Conservation (phyloP, 1,140 invertebrate genomes). For the Drosophila oshimai region DNA sequence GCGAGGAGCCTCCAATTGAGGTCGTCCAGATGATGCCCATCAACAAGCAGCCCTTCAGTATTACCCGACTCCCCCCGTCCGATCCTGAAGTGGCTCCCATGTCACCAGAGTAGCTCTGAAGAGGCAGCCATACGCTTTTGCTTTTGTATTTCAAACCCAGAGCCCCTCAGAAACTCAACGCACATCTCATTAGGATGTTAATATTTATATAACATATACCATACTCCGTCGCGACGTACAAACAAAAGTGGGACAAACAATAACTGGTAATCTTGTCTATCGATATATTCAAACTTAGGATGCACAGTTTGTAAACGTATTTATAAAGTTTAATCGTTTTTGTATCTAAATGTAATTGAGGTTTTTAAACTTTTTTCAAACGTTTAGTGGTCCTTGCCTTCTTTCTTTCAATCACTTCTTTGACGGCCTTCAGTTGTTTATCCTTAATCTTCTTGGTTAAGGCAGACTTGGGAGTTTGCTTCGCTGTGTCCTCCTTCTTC, state of each 20-base stretch:
- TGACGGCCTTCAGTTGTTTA: constrained; percentile 69
- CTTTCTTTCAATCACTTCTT: constrained; percentile 66
- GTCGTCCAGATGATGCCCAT: constrained; percentile 81
- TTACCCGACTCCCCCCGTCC: constrained; percentile 53
- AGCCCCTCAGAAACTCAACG: constrained; percentile 41
- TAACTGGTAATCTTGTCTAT: constrained; percentile 25
- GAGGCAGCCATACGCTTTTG: not conserved
- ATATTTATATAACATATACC: constrained; percentile 37
- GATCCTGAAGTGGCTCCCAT: constrained; percentile 67
- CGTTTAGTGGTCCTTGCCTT: constrained; percentile 56
- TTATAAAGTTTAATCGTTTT: constrained; percentile 60
- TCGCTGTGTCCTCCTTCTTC: constrained; percentile 28
- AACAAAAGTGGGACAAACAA: constrained; percentile 15
- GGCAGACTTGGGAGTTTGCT: constrained; percentile 56
- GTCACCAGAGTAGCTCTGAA: constrained; percentile 44
- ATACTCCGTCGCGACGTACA: constrained; percentile 46
- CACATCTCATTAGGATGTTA: constrained; percentile 52
- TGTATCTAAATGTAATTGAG: constrained; percentile 52
- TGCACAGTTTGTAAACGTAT: constrained; percentile 61
- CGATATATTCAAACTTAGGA: constrained; percentile 41
- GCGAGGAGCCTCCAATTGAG: constrained; percentile 77
- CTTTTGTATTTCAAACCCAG: constrained; percentile 3
- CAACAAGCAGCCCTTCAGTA: constrained; percentile 81
- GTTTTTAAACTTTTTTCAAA: constrained; percentile 52
- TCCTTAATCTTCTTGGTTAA: constrained; percentile 72